Percentiles rank a stretch among this genome's conserved stretches.
These are phyloP conservation scores for Lutjanus campechanus DNA, from an alignment of 2,797 vertebrate species.

Conservation along the genomic window DNA sequence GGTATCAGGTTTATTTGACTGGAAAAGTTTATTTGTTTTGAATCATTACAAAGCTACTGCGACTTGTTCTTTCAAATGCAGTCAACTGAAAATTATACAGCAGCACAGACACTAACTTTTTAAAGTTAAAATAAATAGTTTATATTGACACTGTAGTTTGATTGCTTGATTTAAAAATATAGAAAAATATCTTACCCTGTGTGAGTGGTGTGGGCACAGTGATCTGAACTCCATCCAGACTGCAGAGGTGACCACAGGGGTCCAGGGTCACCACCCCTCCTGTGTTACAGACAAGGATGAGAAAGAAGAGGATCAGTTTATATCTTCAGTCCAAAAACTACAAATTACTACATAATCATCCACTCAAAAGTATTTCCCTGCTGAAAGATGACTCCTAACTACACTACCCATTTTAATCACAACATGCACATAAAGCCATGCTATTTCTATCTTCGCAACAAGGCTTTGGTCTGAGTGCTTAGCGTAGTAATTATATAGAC, in stretches of 20 bases:
- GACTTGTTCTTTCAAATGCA: no score
- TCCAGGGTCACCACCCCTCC: constrained; percentile 85
- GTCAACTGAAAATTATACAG: no score
- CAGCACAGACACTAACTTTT: no score
- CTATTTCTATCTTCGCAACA: constrained; percentile 1
- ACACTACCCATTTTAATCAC: background rate
- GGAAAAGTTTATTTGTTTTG: no score
- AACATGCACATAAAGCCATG: background rate
- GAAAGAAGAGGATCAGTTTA: background rate
- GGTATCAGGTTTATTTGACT: no score
- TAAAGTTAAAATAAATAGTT: no score
- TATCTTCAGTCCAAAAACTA: background rate
- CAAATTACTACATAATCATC: background rate
- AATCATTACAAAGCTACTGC: no score
- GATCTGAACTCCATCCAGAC: constrained; percentile 86
- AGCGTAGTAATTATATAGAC: constrained; percentile 10
- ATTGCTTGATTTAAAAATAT: no score
- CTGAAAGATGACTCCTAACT: background rate
- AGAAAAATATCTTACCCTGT: constrained; percentile 80
- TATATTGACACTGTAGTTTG: no score
- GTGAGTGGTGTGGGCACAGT: constrained; percentile 86
- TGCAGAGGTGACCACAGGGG: constrained; percentile 87
- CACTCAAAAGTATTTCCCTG: background rate
- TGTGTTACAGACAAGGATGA: constrained; percentile 29
- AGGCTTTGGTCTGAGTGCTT: constrained; percentile 1